Evolutionary conservation across 2,113 vertebrate genomes (phyloP).

Genomic region (Coracopsis vasa): DNA sequence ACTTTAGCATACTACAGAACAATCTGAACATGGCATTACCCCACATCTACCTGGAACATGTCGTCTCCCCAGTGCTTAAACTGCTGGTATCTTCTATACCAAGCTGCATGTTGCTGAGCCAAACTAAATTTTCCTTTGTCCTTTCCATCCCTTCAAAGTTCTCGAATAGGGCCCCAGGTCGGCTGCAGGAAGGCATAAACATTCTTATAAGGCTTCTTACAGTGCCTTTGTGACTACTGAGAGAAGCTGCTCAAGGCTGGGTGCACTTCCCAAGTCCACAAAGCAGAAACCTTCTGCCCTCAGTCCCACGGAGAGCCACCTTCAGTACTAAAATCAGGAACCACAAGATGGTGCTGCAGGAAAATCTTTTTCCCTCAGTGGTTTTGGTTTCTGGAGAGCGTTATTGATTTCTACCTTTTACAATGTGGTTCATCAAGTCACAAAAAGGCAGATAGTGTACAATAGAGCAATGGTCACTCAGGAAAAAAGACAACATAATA

Average conservation of each 20-base stretch:
- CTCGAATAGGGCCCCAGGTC: too few species aligned
- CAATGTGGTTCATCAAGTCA: conserved; percentile 4
- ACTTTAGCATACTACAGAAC: not conserved
- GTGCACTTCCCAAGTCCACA: not conserved
- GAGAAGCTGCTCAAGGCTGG: not conserved
- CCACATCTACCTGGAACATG: not conserved
- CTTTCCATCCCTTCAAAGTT: not conserved
- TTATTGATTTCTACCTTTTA: conserved; percentile 42
- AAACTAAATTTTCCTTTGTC: not conserved
- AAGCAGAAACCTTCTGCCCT: not conserved
- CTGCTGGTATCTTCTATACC: not conserved
- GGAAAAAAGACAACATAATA: conserved; percentile 39
- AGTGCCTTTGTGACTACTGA: not conserved
- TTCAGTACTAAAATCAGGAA: not conserved
- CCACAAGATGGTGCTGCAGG: conserved; percentile 72
- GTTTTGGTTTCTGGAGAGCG: not conserved
- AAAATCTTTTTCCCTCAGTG: conserved; percentile 10
- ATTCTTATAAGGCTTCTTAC: not conserved
- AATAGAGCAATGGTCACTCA: conserved; percentile 26
- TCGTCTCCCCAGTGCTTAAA: not conserved
- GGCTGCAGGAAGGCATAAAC: not conserved
- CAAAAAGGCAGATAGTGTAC: conserved; percentile 13
- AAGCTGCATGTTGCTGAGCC: not conserved
- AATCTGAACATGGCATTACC: not conserved
- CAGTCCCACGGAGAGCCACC: not conserved